phyloP scores from a whole-genome alignment of 1,140 invertebrate genomes.

The Trichoplusia ni region DNA sequence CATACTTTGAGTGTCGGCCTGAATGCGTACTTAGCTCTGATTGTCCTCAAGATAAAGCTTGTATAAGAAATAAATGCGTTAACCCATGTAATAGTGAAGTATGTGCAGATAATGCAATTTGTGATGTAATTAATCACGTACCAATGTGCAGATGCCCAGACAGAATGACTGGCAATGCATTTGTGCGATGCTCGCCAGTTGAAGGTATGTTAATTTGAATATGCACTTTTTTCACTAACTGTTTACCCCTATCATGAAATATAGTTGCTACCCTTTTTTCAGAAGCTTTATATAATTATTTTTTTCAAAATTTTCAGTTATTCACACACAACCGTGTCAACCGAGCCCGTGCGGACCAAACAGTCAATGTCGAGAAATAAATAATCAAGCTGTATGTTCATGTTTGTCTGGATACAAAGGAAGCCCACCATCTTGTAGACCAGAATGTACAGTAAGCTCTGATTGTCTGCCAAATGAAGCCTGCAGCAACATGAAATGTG shows the following conservation, averaged over 20 bases:
- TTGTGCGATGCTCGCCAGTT: slow-evolving; percentile 83
- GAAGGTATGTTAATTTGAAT: slow-evolving; percentile 73
- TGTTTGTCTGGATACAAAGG: slow-evolving; percentile 89
- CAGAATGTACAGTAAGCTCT: slow-evolving; percentile 85
- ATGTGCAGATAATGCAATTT: slow-evolving; percentile 87
- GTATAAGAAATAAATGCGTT: slow-evolving; percentile 83
- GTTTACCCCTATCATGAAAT: no score
- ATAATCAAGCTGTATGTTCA: slow-evolving; percentile 86
- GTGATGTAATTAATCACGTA: slow-evolving; percentile 86
- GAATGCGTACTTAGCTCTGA: slow-evolving; percentile 85
- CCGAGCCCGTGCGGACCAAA: slow-evolving; percentile 85
- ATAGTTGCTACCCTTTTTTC: no score
- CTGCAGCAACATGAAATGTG: slow-evolving; percentile 88
- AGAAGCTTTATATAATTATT: neutral
- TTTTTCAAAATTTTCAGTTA: slow-evolving; percentile 57
- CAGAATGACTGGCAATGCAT: slow-evolving; percentile 88
- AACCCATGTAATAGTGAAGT: slow-evolving; percentile 84
- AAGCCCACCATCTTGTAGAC: slow-evolving; percentile 89
- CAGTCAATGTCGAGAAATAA: slow-evolving; percentile 86
- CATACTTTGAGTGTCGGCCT: slow-evolving; percentile 84
- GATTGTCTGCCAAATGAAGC: slow-evolving; percentile 86
- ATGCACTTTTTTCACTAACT: no score
- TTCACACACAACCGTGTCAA: slow-evolving; percentile 79
- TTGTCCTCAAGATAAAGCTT: slow-evolving; percentile 83
- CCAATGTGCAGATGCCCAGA: slow-evolving; percentile 86